A percentile compares a stretch with the other conserved stretches of the same genome.
phyloP scores from a whole-genome alignment of 2,888 invertebrate genomes.

The Adelognathus sp. region DNA sequence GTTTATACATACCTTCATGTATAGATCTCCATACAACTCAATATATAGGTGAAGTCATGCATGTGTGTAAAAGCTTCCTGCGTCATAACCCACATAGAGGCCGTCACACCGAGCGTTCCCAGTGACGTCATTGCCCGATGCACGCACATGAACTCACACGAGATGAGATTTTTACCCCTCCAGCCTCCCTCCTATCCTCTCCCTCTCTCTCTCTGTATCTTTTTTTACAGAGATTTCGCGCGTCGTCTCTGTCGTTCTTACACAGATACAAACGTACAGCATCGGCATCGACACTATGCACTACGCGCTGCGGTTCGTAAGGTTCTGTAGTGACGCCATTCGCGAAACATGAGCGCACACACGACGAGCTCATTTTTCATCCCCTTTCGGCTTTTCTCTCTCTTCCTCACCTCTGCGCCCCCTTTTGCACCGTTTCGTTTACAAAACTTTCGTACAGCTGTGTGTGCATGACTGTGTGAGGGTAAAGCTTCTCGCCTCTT shows the following conservation, averaged over 20 bases:
- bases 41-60: constrained; percentile 19
- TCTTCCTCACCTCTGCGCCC: neutral
- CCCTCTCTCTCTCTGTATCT: neutral
- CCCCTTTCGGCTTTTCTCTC: neutral
- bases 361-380: neutral
- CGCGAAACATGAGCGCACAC: constrained; percentile 14
- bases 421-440: constrained; percentile 9
- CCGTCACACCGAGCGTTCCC: constrained; percentile 73
- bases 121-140: constrained; percentile 54
- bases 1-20: too few species aligned
- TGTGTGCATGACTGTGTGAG: neutral
- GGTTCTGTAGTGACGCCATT: constrained; percentile 21
- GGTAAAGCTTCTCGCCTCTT: neutral
- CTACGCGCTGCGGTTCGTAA: neutral
- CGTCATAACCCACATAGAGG: constrained; percentile 79
- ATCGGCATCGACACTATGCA: neutral
- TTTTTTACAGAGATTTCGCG: neutral
- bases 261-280: neutral
- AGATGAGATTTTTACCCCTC: constrained; percentile 35
- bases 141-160: constrained; percentile 49
- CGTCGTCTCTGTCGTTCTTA: neutral
- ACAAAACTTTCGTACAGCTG: constrained; percentile 26
- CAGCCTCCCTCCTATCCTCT: neutral
- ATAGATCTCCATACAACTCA: constrained; percentile 45
- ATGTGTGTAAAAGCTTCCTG: constrained; percentile 62